Base-by-base conservation (phyloP, 1,140 invertebrate species). In the Hormaphis cornu region DNA sequence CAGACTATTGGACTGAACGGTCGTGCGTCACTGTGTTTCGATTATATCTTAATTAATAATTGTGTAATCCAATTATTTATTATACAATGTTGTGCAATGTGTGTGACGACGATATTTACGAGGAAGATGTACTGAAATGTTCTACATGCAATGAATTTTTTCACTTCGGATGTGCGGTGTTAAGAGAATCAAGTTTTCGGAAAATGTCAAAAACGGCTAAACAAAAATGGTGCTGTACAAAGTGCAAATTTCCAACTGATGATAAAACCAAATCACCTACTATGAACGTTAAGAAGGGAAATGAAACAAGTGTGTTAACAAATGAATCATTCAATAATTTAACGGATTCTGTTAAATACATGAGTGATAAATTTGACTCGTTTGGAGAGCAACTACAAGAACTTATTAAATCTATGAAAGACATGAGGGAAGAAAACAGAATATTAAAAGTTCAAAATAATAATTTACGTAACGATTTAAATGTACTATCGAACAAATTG, bases 371-470 rank as follows among this genome's bases (percentile, higher is more conserved):
- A 14, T 54, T 54, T 54, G 30, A 54, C 20, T 2, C 28, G 28
- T 54, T 54, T 54, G 53, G 53, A 12, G 20, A 54, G 1, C 53
- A 54, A 54, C 26, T 54, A 35, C n/a, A 54, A 54, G 30, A 54
- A 35, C 18, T 54, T 33, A 9, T 54, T 33, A 22, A 30, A 1
- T 54, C 53, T 33, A 54, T 54, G 30, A 54, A 54, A 33, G 30
- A 54, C 12, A 14, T 54, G 9, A 54, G 30, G 30, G 30, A 33
- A 8, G 53, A 54, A 35, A 54, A 54, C 28, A 30, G 16, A 53
- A 30, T 33, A 7, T 26, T 53, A 53, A 53, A 53, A 53, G 50
- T 8, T 8, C 26, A 54, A 54, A 54, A 54, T 35, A 9, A 30
- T 35, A 54, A 54, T 5, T 35, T 54, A 14, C 1, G 3, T 9